Percentiles rank a stretch among this genome's conserved stretches.
Conservation (phyloP, 2,113 vertebrate species). For the Phylloscopus trochilus region DNA sequence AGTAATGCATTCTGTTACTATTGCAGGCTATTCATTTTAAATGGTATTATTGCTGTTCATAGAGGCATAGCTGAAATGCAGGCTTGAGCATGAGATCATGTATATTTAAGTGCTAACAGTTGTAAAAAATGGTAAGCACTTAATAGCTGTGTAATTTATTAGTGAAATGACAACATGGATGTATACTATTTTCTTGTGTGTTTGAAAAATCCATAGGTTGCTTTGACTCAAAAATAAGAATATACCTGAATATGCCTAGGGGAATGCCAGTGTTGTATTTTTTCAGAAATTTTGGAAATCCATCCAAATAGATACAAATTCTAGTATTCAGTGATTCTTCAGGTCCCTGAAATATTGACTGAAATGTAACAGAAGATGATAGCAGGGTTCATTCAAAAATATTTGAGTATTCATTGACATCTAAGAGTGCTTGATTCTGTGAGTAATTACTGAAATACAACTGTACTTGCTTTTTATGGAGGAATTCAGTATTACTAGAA, state of each 20-base stretch:
- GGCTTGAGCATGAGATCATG: not conserved
- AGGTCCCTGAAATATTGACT: slow-evolving; percentile 40
- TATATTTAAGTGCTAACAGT: slow-evolving; percentile 23
- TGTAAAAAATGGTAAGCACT: not conserved
- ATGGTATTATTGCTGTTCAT: slow-evolving; percentile 1
- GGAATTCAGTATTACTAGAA: slow-evolving; percentile 46
- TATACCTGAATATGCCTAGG: not conserved
- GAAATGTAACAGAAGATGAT: not conserved
- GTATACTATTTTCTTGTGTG: not conserved
- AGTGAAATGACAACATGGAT: not conserved
- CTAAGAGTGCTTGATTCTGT: slow-evolving; percentile 21
- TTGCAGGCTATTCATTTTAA: not conserved
- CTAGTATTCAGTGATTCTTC: not conserved
- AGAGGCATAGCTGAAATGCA: slow-evolving; percentile 19
- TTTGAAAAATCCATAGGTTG: not conserved
- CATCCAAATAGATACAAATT: not conserved
- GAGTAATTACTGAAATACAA: slow-evolving; percentile 46
- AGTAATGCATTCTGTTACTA: slow-evolving; percentile 1
- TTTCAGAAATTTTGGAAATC: not conserved
- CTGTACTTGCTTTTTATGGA: slow-evolving; percentile 38
- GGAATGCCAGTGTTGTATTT: not conserved
- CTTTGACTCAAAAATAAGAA: not conserved
- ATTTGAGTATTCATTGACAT: slow-evolving; percentile 31
- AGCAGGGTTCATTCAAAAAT: slow-evolving; percentile 6
- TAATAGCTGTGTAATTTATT: not conserved